phyloP scores from a whole-genome alignment of 2,113 vertebrate species.

The Percina caprodes region DNA sequence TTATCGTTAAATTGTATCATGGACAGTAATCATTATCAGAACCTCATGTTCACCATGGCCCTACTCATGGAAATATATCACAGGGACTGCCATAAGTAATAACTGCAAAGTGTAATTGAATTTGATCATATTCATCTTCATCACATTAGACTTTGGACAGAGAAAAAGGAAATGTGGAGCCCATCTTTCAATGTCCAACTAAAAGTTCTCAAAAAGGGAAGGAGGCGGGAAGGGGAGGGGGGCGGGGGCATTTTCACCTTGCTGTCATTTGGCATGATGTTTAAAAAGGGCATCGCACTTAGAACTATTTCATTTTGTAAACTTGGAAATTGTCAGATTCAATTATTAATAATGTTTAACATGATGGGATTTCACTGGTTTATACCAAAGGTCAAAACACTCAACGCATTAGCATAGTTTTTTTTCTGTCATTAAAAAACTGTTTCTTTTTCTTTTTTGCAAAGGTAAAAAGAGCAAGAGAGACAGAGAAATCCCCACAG shows the following conservation, averaged over 20 bases:
- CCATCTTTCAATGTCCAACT: constrained; percentile 43
- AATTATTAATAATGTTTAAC: constrained; percentile 11
- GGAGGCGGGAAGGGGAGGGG: background rate
- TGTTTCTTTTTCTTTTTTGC: too few relatives aligned
- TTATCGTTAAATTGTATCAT: constrained; percentile 52
- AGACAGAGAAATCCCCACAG: too few relatives aligned
- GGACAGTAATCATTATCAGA: constrained; percentile 45
- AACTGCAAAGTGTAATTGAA: constrained; percentile 46
- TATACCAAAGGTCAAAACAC: constrained; percentile 15
- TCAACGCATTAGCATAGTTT: background rate
- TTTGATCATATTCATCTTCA: constrained; percentile 67
- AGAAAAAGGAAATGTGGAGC: constrained; percentile 30
- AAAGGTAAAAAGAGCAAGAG: too few relatives aligned
- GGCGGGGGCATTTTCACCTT: constrained; percentile 8
- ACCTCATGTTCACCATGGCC: constrained; percentile 36
- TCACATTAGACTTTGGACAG: constrained; percentile 36
- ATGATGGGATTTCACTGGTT: background rate
- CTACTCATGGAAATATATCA: constrained; percentile 33
- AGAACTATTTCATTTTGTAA: background rate
- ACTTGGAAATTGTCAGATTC: constrained; percentile 1
- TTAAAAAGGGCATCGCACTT: constrained; percentile 1
- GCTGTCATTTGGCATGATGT: constrained; percentile 16
- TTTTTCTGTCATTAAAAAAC: too few relatives aligned
- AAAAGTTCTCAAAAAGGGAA: constrained; percentile 11
- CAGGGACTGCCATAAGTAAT: constrained; percentile 32